Evolutionary conservation across 37 sponge, comb jelly and placozoan genomes (phyloP).

Genomic region (Dysidea cf. avara): DNA sequence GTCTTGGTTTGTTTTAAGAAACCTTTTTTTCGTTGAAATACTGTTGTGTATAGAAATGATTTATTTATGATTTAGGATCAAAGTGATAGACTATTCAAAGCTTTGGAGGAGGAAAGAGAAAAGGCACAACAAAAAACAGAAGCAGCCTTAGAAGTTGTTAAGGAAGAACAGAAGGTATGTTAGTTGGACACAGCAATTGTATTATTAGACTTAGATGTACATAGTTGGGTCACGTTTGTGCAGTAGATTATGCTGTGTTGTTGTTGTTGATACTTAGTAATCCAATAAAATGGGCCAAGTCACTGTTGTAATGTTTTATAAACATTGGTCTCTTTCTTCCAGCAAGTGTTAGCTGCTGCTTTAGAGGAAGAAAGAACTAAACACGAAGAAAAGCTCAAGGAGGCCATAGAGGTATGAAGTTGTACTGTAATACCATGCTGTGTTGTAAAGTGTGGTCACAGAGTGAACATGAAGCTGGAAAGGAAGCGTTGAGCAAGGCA

Average conservation of each 20-base stretch:
- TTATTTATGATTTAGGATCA: not conserved
- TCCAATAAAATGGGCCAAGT: too few relatives aligned
- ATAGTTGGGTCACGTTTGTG: too few relatives aligned
- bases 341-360: constrained; percentile 35
- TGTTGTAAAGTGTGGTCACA: too few relatives aligned
- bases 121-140: constrained; percentile 30
- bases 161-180: constrained; percentile 40
- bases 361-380: constrained; percentile 23
- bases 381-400: constrained; percentile 24
- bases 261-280: too few relatives aligned
- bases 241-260: too few relatives aligned
- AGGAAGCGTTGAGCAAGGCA: constrained; percentile 19
- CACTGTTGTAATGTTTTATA: not conserved
- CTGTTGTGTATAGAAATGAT: not conserved
- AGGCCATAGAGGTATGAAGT: constrained; percentile 53
- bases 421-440: not conserved
- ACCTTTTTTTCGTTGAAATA: too few relatives aligned
- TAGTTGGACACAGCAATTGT: not conserved
- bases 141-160: constrained; percentile 38
- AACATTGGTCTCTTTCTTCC: not conserved
- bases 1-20: not conserved
- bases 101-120: constrained; percentile 58
- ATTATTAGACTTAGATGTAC: too few relatives aligned
- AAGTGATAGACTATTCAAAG: constrained; percentile 30
- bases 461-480: constrained; percentile 4